phyloP scores from a whole-genome alignment of 2,113 vertebrate genomes.

The cattle (Bos taurus) region DNA sequence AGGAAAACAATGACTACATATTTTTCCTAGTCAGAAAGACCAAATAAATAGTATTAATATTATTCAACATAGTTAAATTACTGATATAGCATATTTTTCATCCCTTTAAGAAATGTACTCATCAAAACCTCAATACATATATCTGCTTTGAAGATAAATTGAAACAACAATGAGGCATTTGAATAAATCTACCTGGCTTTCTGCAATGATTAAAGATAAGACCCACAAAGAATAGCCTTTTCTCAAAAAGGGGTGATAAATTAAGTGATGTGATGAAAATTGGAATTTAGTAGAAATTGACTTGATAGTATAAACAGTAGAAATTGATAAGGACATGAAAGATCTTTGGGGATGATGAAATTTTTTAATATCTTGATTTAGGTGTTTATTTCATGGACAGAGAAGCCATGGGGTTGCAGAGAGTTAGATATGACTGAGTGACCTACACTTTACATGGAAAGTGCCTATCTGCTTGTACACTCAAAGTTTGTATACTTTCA shows the following conservation, averaged over 20 bases:
- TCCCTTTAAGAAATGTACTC: neutral
- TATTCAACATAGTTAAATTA: neutral
- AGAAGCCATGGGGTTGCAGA: neutral
- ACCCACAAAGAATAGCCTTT: neutral
- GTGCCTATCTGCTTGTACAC: neutral
- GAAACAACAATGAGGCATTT: neutral
- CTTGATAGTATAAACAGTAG: neutral
- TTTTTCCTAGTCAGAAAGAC: neutral
- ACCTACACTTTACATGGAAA: neutral
- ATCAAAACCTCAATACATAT: neutral
- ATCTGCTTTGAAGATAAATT: neutral
- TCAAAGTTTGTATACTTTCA: neutral
- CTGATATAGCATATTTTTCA: neutral
- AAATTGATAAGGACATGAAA: neutral
- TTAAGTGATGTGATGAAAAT: neutral
- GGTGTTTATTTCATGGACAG: neutral
- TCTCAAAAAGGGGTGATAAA: neutral
- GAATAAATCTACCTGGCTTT: neutral
- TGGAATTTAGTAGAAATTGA: neutral
- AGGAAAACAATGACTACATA: neutral
- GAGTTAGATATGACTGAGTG: neutral
- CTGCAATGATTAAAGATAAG: neutral
- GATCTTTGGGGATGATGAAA: neutral
- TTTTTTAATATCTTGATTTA: neutral
- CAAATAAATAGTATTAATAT: neutral